These are phyloP conservation scores for Chirona hameri DNA, from an alignment of 2,888 invertebrate species.

Conservation along the genomic window DNA sequence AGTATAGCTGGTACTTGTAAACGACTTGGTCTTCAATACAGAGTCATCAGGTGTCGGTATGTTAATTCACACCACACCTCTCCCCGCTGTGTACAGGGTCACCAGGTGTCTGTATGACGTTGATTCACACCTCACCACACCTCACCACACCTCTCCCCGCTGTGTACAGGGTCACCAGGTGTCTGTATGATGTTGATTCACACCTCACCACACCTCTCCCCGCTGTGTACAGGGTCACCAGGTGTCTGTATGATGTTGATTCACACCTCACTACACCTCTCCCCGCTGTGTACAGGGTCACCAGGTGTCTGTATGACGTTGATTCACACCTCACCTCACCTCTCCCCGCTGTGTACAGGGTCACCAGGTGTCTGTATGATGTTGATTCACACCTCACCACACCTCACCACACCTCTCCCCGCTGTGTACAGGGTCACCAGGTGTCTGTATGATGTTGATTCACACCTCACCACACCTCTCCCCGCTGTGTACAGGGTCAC, in stretches of 20 bases:
- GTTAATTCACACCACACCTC: neutral
- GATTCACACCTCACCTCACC: neutral
- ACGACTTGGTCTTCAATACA: neutral
- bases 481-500: conserved; percentile 22
- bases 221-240: conserved; percentile 25
- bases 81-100: neutral
- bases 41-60: neutral
- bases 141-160: neutral
- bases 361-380: conserved; percentile 37
- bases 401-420: neutral
- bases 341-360: neutral
- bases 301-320: conserved; percentile 37
- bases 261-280: neutral
- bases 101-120: conserved; percentile 38
- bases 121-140: neutral
- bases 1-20: too few relatives aligned
- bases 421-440: conserved; percentile 27
- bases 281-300: conserved; percentile 10
- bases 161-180: conserved; percentile 32
- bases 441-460: conserved; percentile 37
- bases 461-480: neutral
- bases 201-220: neutral
- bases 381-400: conserved; percentile 27
- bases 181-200: conserved; percentile 36
- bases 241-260: conserved; percentile 37